Evolutionary conservation across 2,113 vertebrate species (phyloP).

Genomic region (Chaetodon auriga): DNA sequence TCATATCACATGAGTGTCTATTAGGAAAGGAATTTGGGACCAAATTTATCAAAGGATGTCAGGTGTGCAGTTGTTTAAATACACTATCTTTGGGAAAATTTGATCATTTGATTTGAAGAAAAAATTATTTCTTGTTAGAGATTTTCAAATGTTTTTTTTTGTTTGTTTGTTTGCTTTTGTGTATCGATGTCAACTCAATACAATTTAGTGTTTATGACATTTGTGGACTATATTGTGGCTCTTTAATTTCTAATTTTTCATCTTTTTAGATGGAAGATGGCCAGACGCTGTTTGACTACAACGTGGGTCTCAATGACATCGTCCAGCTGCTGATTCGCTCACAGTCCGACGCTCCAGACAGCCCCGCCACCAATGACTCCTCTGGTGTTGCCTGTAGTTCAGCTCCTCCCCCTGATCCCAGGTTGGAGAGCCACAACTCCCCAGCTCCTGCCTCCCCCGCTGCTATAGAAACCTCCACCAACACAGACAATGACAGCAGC

Average conservation of each 20-base stretch:
- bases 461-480: constrained; percentile 65
- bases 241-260: background rate
- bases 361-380: constrained; percentile 85
- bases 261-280: constrained; percentile 94
- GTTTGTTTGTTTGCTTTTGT: background rate
- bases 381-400: constrained; percentile 74
- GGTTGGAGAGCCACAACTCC: constrained; percentile 62
- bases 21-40: constrained; percentile 17
- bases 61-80: background rate
- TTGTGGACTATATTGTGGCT: background rate
- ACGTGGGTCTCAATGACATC: constrained; percentile 98
- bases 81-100: background rate
- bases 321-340: constrained; percentile 97
- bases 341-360: constrained; percentile 88
- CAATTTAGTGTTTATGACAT: background rate
- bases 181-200: background rate
- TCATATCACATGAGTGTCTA: constrained; percentile 7
- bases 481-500: constrained; percentile 69
- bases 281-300: constrained; percentile 98
- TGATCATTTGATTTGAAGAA: background rate
- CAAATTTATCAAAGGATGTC: background rate
- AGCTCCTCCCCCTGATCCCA: constrained; percentile 58
- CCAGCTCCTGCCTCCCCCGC: constrained; percentile 55
- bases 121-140: background rate
- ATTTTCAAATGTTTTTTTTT: background rate